Percentiles rank a stretch among this genome's conserved stretches.
Conservation (phyloP, 2,797 vertebrate species). For the Poecile montanus region DNA sequence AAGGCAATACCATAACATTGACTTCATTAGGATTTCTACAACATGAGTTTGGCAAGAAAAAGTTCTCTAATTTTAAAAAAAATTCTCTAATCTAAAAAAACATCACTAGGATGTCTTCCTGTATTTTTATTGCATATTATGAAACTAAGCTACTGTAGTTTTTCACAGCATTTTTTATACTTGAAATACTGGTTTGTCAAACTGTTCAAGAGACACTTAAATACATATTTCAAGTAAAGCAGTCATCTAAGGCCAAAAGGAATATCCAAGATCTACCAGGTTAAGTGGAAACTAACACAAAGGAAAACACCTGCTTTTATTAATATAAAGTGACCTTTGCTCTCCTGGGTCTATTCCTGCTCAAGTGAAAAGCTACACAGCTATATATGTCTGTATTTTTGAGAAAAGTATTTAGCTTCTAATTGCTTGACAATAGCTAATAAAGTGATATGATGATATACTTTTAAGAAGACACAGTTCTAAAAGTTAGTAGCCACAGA, state of each 20-base stretch:
- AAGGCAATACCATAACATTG: slow-evolving; percentile 71
- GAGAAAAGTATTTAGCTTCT: background rate
- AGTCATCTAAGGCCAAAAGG: background rate
- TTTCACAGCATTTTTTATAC: background rate
- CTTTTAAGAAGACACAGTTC: background rate
- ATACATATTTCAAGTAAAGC: background rate
- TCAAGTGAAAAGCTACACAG: background rate
- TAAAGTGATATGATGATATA: background rate
- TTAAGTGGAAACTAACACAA: background rate
- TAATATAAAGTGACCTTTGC: background rate
- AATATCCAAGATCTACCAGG: background rate
- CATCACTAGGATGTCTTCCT: background rate
- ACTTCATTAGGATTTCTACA: slow-evolving; percentile 9
- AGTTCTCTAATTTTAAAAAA: background rate
- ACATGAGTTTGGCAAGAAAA: background rate
- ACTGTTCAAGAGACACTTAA: background rate
- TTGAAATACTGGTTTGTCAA: background rate
- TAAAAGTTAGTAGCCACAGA: background rate
- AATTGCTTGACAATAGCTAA: background rate
- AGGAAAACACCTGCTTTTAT: slow-evolving; percentile 8
- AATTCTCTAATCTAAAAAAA: too few species aligned
- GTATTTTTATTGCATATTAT: background rate
- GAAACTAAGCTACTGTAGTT: background rate
- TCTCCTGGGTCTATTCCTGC: background rate
- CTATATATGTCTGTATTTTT: background rate